A percentile compares a stretch with the other conserved stretches of the same genome.
Conservation (phyloP, 2,888 invertebrate genomes). For the Cepaea hortensis region DNA sequence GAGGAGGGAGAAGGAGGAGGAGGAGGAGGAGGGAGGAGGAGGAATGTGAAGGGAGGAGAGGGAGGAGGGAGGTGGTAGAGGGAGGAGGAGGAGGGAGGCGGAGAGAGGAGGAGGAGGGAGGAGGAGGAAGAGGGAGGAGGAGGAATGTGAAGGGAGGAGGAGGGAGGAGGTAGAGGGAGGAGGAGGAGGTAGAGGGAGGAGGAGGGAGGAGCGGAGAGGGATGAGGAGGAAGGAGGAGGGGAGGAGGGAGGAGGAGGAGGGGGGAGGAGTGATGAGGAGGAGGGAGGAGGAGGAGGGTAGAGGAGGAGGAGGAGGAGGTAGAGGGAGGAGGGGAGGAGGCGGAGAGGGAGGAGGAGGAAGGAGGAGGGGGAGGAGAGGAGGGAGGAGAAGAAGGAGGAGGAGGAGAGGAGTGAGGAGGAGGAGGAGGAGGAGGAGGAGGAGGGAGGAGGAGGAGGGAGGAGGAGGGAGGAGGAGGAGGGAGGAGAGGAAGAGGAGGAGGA, state of each 20-base stretch:
- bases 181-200: too few species aligned
- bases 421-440: neutral
- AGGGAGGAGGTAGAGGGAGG: too few species aligned
- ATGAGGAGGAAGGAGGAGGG: too few species aligned
- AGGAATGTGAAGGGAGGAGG: too few species aligned
- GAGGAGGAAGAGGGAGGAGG: neutral
- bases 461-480: constrained; percentile 1
- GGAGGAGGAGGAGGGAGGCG: too few species aligned
- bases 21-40: neutral
- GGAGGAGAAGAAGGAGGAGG: neutral
- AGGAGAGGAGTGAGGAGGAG: too few species aligned
- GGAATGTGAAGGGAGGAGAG: neutral
- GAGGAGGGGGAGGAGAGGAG: neutral
- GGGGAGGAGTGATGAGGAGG: too few species aligned
- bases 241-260: neutral
- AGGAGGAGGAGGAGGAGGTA: neutral
- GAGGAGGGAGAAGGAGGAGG: neutral
- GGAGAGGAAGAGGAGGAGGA: neutral
- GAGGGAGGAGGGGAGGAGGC: neutral
- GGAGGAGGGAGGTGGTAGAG: too few species aligned
- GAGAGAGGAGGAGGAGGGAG: neutral
- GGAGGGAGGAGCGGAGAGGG: too few species aligned
- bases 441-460: neutral
- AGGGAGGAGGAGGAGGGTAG: too few species aligned
- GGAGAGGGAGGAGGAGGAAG: too few species aligned